Base-by-base conservation (phyloP, 2,888 invertebrate genomes). In the Himalopsyche japonica region DNA sequence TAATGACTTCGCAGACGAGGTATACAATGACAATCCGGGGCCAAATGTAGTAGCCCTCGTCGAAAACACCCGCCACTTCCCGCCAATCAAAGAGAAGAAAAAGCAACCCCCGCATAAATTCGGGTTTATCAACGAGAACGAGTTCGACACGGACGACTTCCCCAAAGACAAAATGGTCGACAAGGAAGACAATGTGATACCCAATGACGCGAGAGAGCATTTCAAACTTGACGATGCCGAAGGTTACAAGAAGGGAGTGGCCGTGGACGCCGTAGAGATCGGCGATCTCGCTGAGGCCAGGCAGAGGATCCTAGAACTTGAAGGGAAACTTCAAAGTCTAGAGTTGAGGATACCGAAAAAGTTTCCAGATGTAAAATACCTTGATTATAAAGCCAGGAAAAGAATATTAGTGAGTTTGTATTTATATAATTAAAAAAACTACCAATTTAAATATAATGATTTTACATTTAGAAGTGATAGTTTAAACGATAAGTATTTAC, bases 331-430 rank as follows among this genome's bases (percentile, higher is more conserved):
- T 57, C 93, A 93, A 80, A 92, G 94, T 81, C 90, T 97, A 78
- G 97, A 97, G 89, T 93, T 94, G 3, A 93, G 94, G 88, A 93
- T 96, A 77, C 95, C 96, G 0, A 97, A 97, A 88, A 95, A 95
- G 87, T 98, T 96, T 92, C 98, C 98, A 0, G 95, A 96, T 89
- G 98, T 99, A 0, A 96, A 96, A 89, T 98, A 97, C 89, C 93
- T 98, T 20, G 98, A 98, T 88, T 98, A 98, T 90, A 96, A 97
- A 89, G 95, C 96, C 87, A 94, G 99, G 83, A 98, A 97, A 90
- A 93, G 99, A 87, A 98, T 99, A 88, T 91, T 99, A 91, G 97
- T 98, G 89, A 77, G 85, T 84, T n/a, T 12, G 7, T 24, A 12
- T 57, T 57, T 20, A 20, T 37, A 7, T 8, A 37, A 37, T 37